Percentiles rank a stretch among this genome's conserved stretches.
Evolutionary conservation across 2,888 invertebrate genomes (phyloP).

Genomic region (Gastracanthus pulcherrimus): DNA sequence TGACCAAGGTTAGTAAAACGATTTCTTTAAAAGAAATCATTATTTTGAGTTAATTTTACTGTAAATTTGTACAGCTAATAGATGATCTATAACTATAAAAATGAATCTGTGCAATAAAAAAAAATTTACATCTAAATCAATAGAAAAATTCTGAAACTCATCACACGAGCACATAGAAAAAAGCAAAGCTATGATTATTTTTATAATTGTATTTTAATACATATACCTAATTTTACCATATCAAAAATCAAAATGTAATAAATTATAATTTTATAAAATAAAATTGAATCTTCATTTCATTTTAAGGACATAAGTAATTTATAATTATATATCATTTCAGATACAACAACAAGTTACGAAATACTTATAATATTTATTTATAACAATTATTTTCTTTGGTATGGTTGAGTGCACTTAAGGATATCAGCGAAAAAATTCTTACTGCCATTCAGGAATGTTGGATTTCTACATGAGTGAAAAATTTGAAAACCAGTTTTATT

Average conservation of each 20-base stretch:
- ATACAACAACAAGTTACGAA: neutral
- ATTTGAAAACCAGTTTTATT: neutral
- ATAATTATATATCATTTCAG: neutral
- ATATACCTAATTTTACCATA: neutral
- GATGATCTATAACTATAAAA: neutral
- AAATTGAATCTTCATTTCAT: too few species aligned
- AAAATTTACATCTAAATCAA: neutral
- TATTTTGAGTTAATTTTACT: neutral
- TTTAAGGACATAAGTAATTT: neutral
- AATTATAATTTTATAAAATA: too few species aligned
- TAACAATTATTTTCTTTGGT: neutral
- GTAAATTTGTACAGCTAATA: constrained; percentile 37
- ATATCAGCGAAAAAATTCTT: constrained; percentile 31
- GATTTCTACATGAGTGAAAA: neutral
- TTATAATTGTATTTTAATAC: neutral
- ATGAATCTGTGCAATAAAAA: neutral
- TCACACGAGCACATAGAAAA: neutral
- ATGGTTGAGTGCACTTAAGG: constrained; percentile 2
- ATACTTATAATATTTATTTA: neutral
- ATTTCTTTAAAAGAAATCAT: neutral
- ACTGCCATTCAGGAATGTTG: constrained; percentile 48
- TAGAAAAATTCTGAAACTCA: neutral
- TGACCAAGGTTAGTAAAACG: neutral
- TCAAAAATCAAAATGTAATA: too few species aligned
- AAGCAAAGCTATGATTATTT: constrained; percentile 9